Conservation (phyloP, 2,888 invertebrate genomes). For the Sinohyriopsis cumingii region DNA sequence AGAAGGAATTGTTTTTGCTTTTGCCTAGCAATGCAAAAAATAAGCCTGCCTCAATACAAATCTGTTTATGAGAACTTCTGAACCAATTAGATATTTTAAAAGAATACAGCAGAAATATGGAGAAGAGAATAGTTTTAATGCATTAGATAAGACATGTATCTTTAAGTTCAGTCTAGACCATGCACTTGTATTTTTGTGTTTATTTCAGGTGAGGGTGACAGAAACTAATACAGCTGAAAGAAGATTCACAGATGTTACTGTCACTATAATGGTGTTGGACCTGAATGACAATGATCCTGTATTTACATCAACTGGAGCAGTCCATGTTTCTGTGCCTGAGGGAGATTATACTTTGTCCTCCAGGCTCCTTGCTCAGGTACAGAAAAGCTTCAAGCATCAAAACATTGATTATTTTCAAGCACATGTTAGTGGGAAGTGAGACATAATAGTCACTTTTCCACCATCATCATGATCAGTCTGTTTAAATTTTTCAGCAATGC, state of each 20-base stretch:
- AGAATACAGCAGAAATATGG: too few relatives aligned
- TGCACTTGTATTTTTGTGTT: neutral
- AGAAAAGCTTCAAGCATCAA: neutral
- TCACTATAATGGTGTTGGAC: conserved; percentile 53
- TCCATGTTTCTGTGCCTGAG: conserved; percentile 22
- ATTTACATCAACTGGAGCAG: conserved; percentile 41
- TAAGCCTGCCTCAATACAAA: too few relatives aligned
- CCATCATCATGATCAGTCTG: too few relatives aligned
- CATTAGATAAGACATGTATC: too few relatives aligned
- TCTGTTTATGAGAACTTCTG: too few relatives aligned
- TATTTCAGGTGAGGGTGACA: conserved; percentile 49
- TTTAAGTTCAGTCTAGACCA: too few relatives aligned
- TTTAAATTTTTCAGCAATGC: neutral
- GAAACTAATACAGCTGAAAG: conserved; percentile 39
- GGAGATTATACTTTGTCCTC: conserved; percentile 31
- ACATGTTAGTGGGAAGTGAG: neutral
- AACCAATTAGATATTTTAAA: too few relatives aligned
- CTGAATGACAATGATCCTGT: conserved; percentile 58
- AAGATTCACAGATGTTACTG: conserved; percentile 21
- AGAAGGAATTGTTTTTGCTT: too few relatives aligned
- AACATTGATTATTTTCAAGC: neutral
- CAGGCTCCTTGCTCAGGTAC: conserved; percentile 8
- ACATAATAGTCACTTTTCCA: neutral
- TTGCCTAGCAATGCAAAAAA: too few relatives aligned
- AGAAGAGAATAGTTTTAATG: too few relatives aligned